Base-by-base conservation (phyloP, 2,113 vertebrate species). In the Bombycilla garrulus region DNA sequence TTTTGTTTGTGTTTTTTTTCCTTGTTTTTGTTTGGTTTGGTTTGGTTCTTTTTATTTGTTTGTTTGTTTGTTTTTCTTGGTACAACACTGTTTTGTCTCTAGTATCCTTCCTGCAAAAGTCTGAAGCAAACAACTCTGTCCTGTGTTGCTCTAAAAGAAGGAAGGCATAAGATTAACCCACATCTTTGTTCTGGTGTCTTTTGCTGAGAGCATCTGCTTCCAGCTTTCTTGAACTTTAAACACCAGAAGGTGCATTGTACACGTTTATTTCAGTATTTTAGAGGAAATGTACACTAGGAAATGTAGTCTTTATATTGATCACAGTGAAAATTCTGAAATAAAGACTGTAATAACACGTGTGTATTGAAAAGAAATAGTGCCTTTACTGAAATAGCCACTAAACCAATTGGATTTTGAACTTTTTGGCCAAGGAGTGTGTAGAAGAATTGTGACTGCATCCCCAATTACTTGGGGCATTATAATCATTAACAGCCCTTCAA, bases 351-450 rank as follows among this genome's bases (percentile, higher is more conserved):
- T 76, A 79, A 48, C 15, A 9, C 36, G 2, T 50, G 25, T 92
- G 14, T 87, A 91, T 58, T 90, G 62, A 97, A 97, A 92, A 90
- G 40, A 93, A 92, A 58, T 61, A 1, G 7, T 81, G 20, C 35
- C n/a, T 82, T 82, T 93, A 80, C 82, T 93, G 57, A 95, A 96
- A 12, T 44, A 95, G 66, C 76, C 57, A 71, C 44, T 80, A 84
- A 93, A 70, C 35, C 53, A 64, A 60, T 6, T 53, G 45, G 74
- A 54, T 53, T 77, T 76, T 1, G 26, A 94, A 72, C 40, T 58
- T 93, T 35, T 25, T 51, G 60, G 61, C 48, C 58, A 82, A 92
- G 35, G 50, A 84, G 38, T 14, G 8, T 57, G 40, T 73, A 78
- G 57, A 71, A 69, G 35, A 90, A 70, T 28, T 78, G 9, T 76